phyloP scores from a whole-genome alignment of 1,140 invertebrate genomes.

The Drosophila melanogaster region DNA sequence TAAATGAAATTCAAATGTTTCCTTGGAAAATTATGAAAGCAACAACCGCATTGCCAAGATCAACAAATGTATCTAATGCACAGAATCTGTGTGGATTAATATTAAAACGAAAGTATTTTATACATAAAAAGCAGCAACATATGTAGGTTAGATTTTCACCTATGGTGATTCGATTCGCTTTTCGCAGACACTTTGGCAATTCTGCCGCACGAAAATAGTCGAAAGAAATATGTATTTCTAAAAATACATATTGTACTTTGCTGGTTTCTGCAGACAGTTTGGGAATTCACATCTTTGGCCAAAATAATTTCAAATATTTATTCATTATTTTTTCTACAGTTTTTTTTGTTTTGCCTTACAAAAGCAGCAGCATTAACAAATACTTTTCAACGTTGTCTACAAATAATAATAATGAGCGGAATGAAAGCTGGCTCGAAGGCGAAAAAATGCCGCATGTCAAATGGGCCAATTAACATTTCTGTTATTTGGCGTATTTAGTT shows the following conservation, averaged over 20 bases:
- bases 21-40: conserved; percentile 2
- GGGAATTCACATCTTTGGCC: conserved; percentile 75
- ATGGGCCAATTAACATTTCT: conserved; percentile 83
- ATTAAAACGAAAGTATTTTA: conserved; percentile 5
- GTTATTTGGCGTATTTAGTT: conserved; percentile 68
- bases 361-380: conserved; percentile 45
- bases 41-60: conserved; percentile 3
- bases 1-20: background rate
- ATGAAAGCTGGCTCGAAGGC: conserved; percentile 63
- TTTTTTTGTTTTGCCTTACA: conserved; percentile 46
- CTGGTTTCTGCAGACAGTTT: conserved; percentile 68
- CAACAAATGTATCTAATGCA: conserved; percentile 1
- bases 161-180: conserved; percentile 26
- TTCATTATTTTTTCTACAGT: conserved; percentile 49
- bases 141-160: conserved; percentile 22
- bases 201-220: conserved; percentile 18
- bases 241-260: conserved; percentile 22
- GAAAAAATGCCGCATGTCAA: conserved; percentile 79
- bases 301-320: conserved; percentile 73
- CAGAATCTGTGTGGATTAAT: background rate
- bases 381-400: conserved; percentile 52
- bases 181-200: conserved; percentile 62
- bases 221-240: conserved; percentile 28
- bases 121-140: background rate
- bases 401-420: conserved; percentile 54